These are phyloP conservation scores for Tetraodon nigroviridis DNA, from an alignment of 2,113 vertebrate genomes.

Conservation along the genomic window DNA sequence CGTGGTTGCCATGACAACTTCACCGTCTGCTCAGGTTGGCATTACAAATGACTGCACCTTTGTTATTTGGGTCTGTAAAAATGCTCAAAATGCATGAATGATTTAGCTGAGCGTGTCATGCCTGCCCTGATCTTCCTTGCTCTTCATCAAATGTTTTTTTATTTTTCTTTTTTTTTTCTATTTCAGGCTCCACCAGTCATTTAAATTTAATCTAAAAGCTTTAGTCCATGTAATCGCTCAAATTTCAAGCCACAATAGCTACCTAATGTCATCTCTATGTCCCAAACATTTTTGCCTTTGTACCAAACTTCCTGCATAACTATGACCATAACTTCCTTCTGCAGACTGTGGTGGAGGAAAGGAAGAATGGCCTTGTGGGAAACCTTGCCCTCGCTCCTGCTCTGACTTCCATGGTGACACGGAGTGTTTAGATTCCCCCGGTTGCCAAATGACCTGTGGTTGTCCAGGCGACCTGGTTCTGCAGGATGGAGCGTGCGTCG, in stretches of 20 bases:
- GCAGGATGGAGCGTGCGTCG: constrained; percentile 79
- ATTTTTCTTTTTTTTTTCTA: neutral
- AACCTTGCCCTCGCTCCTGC: constrained; percentile 80
- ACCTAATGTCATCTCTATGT: neutral
- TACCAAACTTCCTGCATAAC: neutral
- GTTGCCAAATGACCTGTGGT: constrained; percentile 75
- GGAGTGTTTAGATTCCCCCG: constrained; percentile 60
- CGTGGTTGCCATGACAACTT: constrained; percentile 72
- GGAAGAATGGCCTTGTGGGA: constrained; percentile 74
- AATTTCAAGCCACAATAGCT: neutral
- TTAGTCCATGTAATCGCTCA: no score
- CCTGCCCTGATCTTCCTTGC: no score
- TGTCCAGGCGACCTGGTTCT: constrained; percentile 75
- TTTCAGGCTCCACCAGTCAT: neutral
- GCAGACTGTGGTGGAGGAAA: constrained; percentile 78
- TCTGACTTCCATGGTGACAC: constrained; percentile 78
- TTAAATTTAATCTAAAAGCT: neutral
- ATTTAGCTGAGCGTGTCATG: neutral
- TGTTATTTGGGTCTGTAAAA: neutral
- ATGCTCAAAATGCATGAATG: neutral
- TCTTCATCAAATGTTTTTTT: neutral
- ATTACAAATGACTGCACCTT: neutral
- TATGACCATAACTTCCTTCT: neutral
- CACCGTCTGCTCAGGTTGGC: constrained; percentile 76
- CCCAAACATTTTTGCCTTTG: neutral